phyloP scores from a whole-genome alignment of 2,888 invertebrate genomes.

The Clitarchus hookeri region DNA sequence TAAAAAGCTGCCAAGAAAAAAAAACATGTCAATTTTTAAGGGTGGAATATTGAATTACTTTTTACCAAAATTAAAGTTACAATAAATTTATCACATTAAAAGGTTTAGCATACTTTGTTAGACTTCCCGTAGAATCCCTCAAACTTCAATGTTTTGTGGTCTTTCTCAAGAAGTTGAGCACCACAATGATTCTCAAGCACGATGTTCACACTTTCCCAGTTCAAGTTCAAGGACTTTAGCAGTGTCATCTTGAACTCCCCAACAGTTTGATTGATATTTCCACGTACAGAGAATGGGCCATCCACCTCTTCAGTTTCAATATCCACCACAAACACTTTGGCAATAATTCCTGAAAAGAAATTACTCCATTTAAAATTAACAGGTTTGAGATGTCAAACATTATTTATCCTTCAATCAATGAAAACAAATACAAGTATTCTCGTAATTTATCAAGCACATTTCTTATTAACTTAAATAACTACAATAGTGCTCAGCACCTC shows the following conservation, averaged over 20 bases:
- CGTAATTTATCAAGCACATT: background rate
- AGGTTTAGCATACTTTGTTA: constrained; percentile 49
- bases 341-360: constrained; percentile 11
- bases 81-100: background rate
- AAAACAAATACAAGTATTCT: too few species aligned
- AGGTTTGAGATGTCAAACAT: background rate
- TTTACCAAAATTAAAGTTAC: background rate
- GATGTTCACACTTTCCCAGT: constrained; percentile 54
- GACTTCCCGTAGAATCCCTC: constrained; percentile 51
- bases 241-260: constrained; percentile 63
- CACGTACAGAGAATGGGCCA: constrained; percentile 65
- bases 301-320: constrained; percentile 63
- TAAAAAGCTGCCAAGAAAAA: too few species aligned
- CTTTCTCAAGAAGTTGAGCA: constrained; percentile 52
- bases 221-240: constrained; percentile 56
- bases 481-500: constrained; percentile 39
- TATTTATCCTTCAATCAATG: too few species aligned
- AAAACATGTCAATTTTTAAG: background rate
- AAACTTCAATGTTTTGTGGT: constrained; percentile 52
- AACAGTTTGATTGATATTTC: constrained; percentile 61
- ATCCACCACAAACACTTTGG: constrained; percentile 67
- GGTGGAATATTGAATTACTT: background rate
- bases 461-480: background rate
- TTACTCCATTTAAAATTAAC: background rate
- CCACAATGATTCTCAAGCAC: constrained; percentile 56